Evolutionary conservation across 2,888 invertebrate species (phyloP).

Genomic region (Drosophila kambysellisi): DNA sequence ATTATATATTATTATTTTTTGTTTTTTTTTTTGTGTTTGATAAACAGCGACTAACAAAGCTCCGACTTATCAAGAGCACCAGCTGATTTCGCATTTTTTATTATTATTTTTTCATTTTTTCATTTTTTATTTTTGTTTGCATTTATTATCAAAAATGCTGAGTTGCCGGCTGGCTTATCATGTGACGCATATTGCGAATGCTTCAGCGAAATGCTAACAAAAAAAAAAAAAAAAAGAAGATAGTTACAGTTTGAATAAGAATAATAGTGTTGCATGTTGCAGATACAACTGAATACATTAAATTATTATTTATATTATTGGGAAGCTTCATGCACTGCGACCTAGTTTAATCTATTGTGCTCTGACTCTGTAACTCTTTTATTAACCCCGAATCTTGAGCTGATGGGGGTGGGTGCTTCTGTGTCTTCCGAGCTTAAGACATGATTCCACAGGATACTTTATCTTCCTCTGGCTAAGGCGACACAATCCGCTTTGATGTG

Average conservation of each 20-base stretch:
- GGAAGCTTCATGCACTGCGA: not conserved
- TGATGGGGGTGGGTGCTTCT: not conserved
- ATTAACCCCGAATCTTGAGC: not conserved
- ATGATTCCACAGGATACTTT: not conserved
- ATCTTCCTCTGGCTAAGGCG: not conserved
- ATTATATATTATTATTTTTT: no score
- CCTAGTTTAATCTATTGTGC: not conserved
- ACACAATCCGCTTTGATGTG: not conserved
- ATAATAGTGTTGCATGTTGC: not conserved
- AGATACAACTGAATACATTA: not conserved
- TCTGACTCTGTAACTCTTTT: not conserved
- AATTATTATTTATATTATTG: not conserved
- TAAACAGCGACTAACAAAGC: constrained; percentile 23
- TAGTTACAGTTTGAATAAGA: not conserved
- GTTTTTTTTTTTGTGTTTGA: not conserved
- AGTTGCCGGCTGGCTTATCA: constrained; percentile 41
- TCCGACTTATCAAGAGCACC: constrained; percentile 38
- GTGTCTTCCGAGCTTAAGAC: not conserved
- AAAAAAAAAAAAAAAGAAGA: constrained; percentile 25
- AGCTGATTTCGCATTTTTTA: constrained; percentile 38
- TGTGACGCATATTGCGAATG: constrained; percentile 60
- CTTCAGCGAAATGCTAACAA: not conserved
- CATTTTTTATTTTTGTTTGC: constrained; percentile 29
- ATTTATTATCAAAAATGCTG: constrained; percentile 26
- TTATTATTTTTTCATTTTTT: not conserved